Base-by-base conservation (phyloP, 2,888 invertebrate species). In the Gymnocheta viridis region DNA sequence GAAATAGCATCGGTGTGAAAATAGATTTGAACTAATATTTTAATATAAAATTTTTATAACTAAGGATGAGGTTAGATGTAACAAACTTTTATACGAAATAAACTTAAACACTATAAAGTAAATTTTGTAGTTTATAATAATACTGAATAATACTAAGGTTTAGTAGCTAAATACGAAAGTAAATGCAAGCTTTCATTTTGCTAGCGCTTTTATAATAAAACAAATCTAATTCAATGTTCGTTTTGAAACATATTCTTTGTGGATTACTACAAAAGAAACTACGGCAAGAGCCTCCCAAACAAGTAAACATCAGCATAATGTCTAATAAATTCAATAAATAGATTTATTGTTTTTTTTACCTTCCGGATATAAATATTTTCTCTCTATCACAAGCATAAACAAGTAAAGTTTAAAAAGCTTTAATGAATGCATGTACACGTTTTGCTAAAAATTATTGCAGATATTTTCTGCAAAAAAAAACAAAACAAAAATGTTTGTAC, bases 271-370 rank as follows among this genome's bases (percentile, higher is more conserved):
- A 2, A 5, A 6, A 67, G 35, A 67, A 24, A 24, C 7, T 19
- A 56, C 35, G 12, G 24, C 9, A 82, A 12, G 9, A 62, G 29
- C 24, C 44, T 44, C 27, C 29, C 64, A 47, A 54, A 56, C 29
- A 58, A 32, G 17, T 54, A 24, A 49, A 62, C 38, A 47, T 49
- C 62, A 17, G 38, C 51, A 17, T 56, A 49, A 72, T 70, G 17
- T 35, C 29, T 54, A 47, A 70, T 70, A 72, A 78, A 78, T 73
- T 73, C n/a, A 62, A 74, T 62, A 74, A 69, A 78, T 24, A 51
- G 51, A 41, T 27, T 49, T 44, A 32, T 47, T 10, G 29, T 14
- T 27, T 29, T 4, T 58, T 56, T 38, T 60, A 72, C 27, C 58
- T 41, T 35, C 22, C 51, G 10, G 44, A 44, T 38, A 82, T 29